A percentile compares a stretch with the other conserved stretches of the same genome.
Evolutionary conservation across 2,797 vertebrate species (phyloP).

Genomic region (Astyanax mexicanus): DNA sequence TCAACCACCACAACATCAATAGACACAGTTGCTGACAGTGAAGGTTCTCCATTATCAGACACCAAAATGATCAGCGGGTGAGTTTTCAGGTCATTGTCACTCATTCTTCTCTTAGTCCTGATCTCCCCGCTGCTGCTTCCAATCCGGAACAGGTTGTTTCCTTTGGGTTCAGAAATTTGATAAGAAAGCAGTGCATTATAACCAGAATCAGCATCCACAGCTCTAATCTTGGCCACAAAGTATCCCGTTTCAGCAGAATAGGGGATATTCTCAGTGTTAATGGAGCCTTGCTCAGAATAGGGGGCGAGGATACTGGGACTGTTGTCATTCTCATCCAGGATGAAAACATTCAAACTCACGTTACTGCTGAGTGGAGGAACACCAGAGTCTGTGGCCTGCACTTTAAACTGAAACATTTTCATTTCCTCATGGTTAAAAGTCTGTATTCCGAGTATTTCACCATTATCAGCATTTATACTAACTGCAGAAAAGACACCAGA

Average conservation of each 20-base stretch:
- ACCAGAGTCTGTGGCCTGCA: slow-evolving; percentile 82
- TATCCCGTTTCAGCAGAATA: slow-evolving; percentile 83
- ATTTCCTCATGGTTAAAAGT: slow-evolving; percentile 71
- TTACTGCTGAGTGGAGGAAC: slow-evolving; percentile 83
- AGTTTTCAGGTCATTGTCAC: slow-evolving; percentile 78
- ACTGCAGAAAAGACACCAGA: slow-evolving; percentile 76
- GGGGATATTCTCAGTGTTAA: slow-evolving; percentile 82
- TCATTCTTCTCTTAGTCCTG: slow-evolving; percentile 85
- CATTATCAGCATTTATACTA: slow-evolving; percentile 76
- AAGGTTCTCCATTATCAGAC: slow-evolving; percentile 85
- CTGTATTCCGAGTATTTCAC: slow-evolving; percentile 66
- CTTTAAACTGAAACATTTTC: slow-evolving; percentile 62
- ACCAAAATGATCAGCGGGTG: slow-evolving; percentile 84
- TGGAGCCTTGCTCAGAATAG: slow-evolving; percentile 76
- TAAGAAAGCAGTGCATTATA: slow-evolving; percentile 90
- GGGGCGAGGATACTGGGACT: slow-evolving; percentile 84
- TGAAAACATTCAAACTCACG: slow-evolving; percentile 81
- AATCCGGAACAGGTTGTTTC: slow-evolving; percentile 82
- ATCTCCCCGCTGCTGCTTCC: slow-evolving; percentile 87
- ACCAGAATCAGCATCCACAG: slow-evolving; percentile 87
- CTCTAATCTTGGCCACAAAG: slow-evolving; percentile 89
- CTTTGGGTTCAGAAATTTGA: slow-evolving; percentile 80
- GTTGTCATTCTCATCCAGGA: slow-evolving; percentile 87
- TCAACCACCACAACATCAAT: slow-evolving; percentile 85
- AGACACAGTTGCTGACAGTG: slow-evolving; percentile 82